Evolutionary conservation across 1,140 invertebrate species (phyloP).

Genomic region (Whitmania pigra): DNA sequence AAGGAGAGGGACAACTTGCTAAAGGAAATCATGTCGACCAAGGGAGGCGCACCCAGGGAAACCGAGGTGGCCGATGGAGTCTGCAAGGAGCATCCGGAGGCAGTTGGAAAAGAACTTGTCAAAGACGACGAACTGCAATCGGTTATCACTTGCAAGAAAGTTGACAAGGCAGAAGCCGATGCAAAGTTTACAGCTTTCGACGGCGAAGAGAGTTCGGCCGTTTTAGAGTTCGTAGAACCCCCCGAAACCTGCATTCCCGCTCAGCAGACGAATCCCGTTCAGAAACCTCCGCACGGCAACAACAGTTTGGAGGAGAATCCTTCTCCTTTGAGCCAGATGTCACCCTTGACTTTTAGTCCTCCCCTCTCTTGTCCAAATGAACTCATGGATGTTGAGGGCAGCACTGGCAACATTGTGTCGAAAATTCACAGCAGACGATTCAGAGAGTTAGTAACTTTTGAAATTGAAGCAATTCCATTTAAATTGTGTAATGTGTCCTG

Average conservation of each 20-base stretch:
- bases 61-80: background rate
- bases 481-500: too few species aligned
- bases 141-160: background rate
- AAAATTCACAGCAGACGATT: constrained; percentile 41
- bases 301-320: background rate
- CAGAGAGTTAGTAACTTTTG: constrained; percentile 36
- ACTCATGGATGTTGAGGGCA: constrained; percentile 29
- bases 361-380: constrained; percentile 27
- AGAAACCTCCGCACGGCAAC: background rate
- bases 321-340: constrained; percentile 40
- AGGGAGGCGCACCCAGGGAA: background rate
- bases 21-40: constrained; percentile 26
- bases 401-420: constrained; percentile 26
- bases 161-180: background rate
- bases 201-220: background rate
- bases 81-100: too few species aligned
- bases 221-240: background rate
- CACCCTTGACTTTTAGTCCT: constrained; percentile 39
- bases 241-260: background rate
- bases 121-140: background rate
- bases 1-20: constrained; percentile 36
- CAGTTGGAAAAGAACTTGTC: background rate
- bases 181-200: background rate
- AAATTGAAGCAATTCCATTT: too few species aligned
- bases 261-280: background rate